Base-by-base conservation (phyloP, 2,113 vertebrate genomes). In the Corythaixoides concolor region DNA sequence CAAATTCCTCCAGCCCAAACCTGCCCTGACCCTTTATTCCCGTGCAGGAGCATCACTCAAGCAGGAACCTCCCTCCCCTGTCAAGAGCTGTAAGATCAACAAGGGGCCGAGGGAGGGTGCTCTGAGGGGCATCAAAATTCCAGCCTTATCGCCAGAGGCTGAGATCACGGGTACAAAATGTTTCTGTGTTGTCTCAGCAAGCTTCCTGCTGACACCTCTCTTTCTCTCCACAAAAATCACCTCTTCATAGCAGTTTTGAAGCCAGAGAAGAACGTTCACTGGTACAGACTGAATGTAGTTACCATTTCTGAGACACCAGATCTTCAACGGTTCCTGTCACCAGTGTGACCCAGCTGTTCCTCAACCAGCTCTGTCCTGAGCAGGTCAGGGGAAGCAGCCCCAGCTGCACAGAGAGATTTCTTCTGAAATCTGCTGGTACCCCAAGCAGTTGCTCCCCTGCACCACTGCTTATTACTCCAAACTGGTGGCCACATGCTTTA, bases 81-180 rank as follows among this genome's bases (percentile, higher is more conserved):
- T 22, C 75, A 83, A 47, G 72, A 41, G 69, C 62, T 37, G 24
- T 1, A 3, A 53, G 58, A 68, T 64, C 28, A 0, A 88, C n/a
- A 3, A 4, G 18, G 10, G 78, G 63, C 85, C 50, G 45, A 77
- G 85, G 78, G 68, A 92, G 64, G 72, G 92, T 95, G 89, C 41
- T 95, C 52, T n/a, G 68, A 43, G 47, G 58, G 70, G 28, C 53
- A 66, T 77, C 39, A 13, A 4, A 92, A 97, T 97, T 95, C 94
- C 97, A 93, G 47, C 63, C 87, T 97, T 97, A 97, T 96, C 94
- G 94, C 75, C 76, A 80, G 78, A 66, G 77, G 56, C 85, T 93
- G 91, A 96, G 82, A 91, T 95, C 87, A 96, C 0, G 12, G 75
- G 67, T 3, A 84, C 87, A 94, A 97, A 95, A 94, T 64, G 59